Evolutionary conservation across 2,797 vertebrate species (phyloP).

Genomic region (Anabacerthia variegaticeps): DNA sequence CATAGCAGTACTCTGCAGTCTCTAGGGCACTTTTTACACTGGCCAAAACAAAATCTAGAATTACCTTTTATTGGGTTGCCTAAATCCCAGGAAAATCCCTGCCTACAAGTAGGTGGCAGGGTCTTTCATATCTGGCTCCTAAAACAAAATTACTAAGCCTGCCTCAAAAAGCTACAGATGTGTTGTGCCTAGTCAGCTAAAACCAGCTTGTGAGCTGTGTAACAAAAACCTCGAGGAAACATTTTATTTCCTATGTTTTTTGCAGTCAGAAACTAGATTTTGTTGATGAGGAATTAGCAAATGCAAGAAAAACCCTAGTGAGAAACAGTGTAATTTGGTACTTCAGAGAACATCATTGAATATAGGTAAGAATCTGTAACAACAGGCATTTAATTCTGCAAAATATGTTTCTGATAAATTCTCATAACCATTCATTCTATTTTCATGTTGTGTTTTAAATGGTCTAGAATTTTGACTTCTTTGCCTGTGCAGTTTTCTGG

Average conservation of each 20-base stretch:
- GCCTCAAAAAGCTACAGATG: not conserved
- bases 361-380: not conserved
- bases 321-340: not conserved
- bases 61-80: not conserved
- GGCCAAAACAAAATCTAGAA: not conserved
- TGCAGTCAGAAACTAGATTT: not conserved
- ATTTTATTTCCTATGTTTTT: not conserved
- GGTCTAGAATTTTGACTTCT: not conserved
- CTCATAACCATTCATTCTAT: not conserved
- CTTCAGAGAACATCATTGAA: not conserved
- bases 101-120: not conserved
- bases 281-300: not conserved
- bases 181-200: not conserved
- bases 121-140: not conserved
- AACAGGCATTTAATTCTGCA: not conserved
- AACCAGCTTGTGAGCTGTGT: not conserved
- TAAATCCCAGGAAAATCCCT: not conserved
- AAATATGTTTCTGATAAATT: not conserved
- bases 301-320: not conserved
- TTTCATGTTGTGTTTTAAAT: not conserved
- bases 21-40: not conserved
- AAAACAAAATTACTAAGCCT: not conserved
- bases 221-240: not conserved
- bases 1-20: not conserved
- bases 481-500: not conserved